phyloP scores from a whole-genome alignment of 2,113 vertebrate genomes.

The Phaetusa simplex region DNA sequence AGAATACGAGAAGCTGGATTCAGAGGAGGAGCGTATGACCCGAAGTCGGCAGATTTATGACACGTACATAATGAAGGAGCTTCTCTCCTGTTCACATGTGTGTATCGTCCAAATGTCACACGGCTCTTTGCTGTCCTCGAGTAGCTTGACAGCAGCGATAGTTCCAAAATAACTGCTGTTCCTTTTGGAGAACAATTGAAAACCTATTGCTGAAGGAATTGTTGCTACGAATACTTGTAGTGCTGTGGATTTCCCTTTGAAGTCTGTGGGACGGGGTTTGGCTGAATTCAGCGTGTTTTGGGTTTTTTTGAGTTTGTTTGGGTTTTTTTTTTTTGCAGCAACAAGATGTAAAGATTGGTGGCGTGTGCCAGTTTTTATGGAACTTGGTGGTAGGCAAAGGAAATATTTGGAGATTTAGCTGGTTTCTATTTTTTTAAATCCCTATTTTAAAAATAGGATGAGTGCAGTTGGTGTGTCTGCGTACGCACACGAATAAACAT shows the following conservation, averaged over 20 bases:
- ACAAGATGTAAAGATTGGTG: too few species aligned
- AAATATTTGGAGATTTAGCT: neutral
- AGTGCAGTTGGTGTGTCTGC: neutral
- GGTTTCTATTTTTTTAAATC: neutral
- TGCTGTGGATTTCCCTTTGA: neutral
- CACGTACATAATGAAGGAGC: slow-evolving; percentile 96
- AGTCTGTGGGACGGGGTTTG: neutral
- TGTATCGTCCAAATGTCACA: neutral
- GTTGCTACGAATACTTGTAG: too few species aligned
- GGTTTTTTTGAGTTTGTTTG: neutral
- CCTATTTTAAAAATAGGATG: neutral
- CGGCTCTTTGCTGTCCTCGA: neutral
- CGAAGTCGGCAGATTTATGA: slow-evolving; percentile 95
- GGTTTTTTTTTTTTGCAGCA: too few species aligned
- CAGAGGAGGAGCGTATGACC: slow-evolving; percentile 86
- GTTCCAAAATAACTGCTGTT: neutral
- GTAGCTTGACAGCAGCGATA: neutral
- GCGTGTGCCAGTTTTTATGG: neutral
- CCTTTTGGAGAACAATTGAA: neutral
- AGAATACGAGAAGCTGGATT: slow-evolving; percentile 96
- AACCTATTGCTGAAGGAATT: neutral
- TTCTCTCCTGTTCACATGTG: slow-evolving; percentile 95
- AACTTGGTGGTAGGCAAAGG: accelerated
- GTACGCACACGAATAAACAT: too few species aligned
- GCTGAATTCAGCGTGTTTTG: neutral